Conservation (phyloP, 2,797 vertebrate genomes). For the Gallinago stenura region DNA sequence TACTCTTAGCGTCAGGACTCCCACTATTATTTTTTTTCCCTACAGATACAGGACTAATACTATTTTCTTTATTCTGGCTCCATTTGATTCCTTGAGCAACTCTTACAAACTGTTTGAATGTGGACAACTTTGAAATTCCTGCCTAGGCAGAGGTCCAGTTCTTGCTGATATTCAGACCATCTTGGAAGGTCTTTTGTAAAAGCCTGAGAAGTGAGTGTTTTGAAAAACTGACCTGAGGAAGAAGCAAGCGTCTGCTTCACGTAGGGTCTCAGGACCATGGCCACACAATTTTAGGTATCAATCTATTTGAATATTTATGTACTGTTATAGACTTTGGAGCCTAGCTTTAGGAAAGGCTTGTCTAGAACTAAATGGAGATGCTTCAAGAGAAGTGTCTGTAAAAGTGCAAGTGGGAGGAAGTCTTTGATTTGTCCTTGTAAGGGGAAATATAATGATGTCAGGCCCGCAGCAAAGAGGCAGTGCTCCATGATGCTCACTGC, state of each 20-base stretch:
- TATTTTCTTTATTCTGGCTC: not conserved
- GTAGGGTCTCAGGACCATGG: accelerated
- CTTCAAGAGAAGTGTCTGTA: not conserved
- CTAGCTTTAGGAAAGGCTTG: not conserved
- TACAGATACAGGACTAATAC: not conserved
- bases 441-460: not conserved
- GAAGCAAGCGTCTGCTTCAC: not conserved
- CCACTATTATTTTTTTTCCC: not conserved
- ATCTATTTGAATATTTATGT: not conserved
- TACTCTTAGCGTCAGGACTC: not conserved
- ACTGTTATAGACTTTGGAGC: not conserved
- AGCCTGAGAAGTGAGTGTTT: not conserved
- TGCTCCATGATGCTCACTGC: not conserved
- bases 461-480: not conserved
- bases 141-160: not conserved
- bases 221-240: not conserved
- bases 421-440: not conserved
- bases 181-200: not conserved
- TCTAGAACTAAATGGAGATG: not conserved
- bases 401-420: not conserved
- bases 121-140: not conserved
- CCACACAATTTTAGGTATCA: not conserved
- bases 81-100: not conserved
- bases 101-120: not conserved
- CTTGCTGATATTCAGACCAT: not conserved